Evolutionary conservation across 2,113 vertebrate genomes (phyloP), one percentile per base, ranked within the genome.

Genomic region (Thunnus thynnus): DNA sequence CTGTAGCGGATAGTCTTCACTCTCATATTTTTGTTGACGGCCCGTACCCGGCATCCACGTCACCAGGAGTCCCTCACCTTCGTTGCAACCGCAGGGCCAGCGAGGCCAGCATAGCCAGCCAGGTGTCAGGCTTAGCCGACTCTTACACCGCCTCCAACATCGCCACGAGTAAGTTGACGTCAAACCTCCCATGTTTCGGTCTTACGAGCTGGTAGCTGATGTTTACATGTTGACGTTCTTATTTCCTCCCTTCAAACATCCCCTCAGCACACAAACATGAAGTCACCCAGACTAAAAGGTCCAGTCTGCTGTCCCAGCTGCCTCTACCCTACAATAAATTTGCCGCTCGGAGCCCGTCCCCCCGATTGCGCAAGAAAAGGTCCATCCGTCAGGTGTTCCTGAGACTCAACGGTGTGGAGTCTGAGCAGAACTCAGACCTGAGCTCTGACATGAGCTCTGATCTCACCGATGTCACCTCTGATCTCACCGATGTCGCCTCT

Each of bases 71-170:
- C 72, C 77, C 80, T 82, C 41, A 95, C 92, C 89, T 96, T 84
- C 94, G 96, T 83, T 88, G 95, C 92, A 68, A 93, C 93, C 70
- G 98, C 86, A 94, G 97, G 78, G 96, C 96, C 80, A 99, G 97
- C 27, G 97, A 98, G 93, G 96, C 96, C 95, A 99, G 98, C 95
- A 96, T 99, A 30, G 96, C 97, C 92, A 99, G 98, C 95, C 98
- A 99, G 94, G 97, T 96, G 88, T 99, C 97, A 0, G 98, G 98
- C 85, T 86, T 97, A 87, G 97, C 96, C 0, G 97, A 98, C 94
- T 97, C 96, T 80, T 98, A 96, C 96, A 96, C 97, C 0, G 96
- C 96, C 61, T 97, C 97, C 93, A 97, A 96, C 96, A 97, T 99
- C 62, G 96, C 97, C 91, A 97, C 97, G 72, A 98, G 98, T 99